Percentiles rank a stretch among this genome's conserved stretches.
Conservation (phyloP, 1,140 invertebrate genomes). For the Acromyrmex heyeri region DNA sequence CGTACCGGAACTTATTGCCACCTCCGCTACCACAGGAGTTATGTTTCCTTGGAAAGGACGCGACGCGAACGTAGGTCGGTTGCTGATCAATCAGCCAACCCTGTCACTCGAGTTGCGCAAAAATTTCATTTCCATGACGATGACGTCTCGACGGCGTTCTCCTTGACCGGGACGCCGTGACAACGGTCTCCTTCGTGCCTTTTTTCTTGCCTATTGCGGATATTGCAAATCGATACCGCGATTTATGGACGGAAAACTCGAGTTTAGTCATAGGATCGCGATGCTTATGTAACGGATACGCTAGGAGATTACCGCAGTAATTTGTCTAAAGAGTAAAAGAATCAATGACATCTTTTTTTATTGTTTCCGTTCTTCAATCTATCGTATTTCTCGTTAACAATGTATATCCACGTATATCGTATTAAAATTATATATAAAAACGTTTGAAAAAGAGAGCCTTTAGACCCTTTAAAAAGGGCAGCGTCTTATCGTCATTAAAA, state of each 20-base stretch:
- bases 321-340: conserved; percentile 1
- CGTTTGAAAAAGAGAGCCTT: not conserved
- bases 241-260: conserved; percentile 43
- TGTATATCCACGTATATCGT: not conserved
- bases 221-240: conserved; percentile 44
- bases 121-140: conserved; percentile 63
- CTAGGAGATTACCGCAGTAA: not conserved
- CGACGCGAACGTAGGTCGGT: conserved; percentile 54
- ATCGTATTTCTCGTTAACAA: not conserved
- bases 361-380: not conserved
- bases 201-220: conserved; percentile 33
- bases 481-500: too few relatives aligned
- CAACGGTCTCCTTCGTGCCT: conserved; percentile 50
- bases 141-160: conserved; percentile 46
- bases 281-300: conserved; percentile 35
- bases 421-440: not conserved
- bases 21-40: conserved; percentile 46
- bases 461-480: too few relatives aligned
- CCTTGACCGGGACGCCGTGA: conserved; percentile 62
- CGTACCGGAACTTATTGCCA: conserved; percentile 61
- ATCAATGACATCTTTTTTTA: not conserved
- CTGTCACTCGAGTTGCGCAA: conserved; percentile 73
- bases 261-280: conserved; percentile 24
- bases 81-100: conserved; percentile 32
- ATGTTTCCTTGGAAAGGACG: conserved; percentile 75